Base-by-base conservation (phyloP, 1,140 invertebrate genomes). In the Euborellia annulipes region DNA sequence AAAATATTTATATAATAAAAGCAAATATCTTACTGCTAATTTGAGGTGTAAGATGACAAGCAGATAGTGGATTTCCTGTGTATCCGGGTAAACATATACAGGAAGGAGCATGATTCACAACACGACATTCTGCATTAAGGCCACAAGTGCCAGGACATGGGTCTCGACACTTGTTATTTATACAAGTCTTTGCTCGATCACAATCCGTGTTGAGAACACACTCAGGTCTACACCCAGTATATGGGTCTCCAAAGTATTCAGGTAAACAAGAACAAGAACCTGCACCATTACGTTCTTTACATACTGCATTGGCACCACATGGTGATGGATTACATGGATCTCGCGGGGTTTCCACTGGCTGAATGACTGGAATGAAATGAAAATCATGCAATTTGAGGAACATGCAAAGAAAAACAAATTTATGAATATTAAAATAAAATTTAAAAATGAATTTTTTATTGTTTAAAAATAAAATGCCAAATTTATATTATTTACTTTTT, bases 71-170 rank as follows among this genome's bases (percentile, higher is more conserved):
- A 71, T 86, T 79, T 22, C 82, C 82, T 34, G 71, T 76, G 62
- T 76, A 82, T 43, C 78, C 79, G 50, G 68, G 65, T 17, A 73
- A 62, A 61, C 82, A 86, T 46, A 70, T 70, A 60, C 84, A 88
- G 51, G 78, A 70, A 36, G 84, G 77, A 57, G 75, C 76, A 60
- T 85, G 82, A 55, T 77, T 79, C 53, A 80, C 69, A 50, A 83
- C 79, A 30, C 71, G 69, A 58, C 82, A 85, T 50, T 73, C 67
- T 2, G 79, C 83, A 59, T 83, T 79, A 18, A 67, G 61, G 16
- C 80, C 81, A 57, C 82, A 85, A n/a, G 76, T 72, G 39, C 75
- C 75, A 11, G 71, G 65, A 57, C 84, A 87, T 41, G 82, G 82
- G 67, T 85, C 78, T 53, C 70, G 67, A 59, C 83, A 86, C 63